A percentile compares a stretch with the other conserved stretches of the same genome.
Evolutionary conservation across 2,888 invertebrate species (phyloP).

Genomic region (Meliscaeva auricollis): DNA sequence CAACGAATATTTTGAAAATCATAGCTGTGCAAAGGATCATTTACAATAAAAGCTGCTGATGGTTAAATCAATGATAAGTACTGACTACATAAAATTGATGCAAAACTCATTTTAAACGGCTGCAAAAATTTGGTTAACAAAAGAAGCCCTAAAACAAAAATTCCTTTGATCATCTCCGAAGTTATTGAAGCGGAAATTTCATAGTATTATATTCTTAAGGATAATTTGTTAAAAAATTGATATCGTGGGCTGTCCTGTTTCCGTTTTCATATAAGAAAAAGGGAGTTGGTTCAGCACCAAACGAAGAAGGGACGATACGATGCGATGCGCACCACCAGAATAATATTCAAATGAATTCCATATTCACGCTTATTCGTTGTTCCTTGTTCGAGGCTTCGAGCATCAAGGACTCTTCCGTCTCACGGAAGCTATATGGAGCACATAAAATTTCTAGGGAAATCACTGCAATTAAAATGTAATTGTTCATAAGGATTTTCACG

Average conservation of each 20-base stretch:
- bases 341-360: conserved; percentile 67
- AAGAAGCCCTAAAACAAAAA: conserved; percentile 42
- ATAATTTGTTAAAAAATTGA: conserved; percentile 74
- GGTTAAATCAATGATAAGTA: conserved; percentile 43
- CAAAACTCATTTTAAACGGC: conserved; percentile 34
- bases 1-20: conserved; percentile 37
- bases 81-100: conserved; percentile 30
- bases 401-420: conserved; percentile 48
- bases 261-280: conserved; percentile 21
- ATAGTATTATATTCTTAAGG: conserved; percentile 71
- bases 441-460: conserved; percentile 79
- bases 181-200: conserved; percentile 70
- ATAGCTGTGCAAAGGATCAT: conserved; percentile 49
- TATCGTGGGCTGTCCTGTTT: conserved; percentile 64
- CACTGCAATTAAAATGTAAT: conserved; percentile 83
- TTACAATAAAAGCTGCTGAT: conserved; percentile 37
- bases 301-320: conserved; percentile 26
- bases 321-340: conserved; percentile 56
- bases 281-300: conserved; percentile 3
- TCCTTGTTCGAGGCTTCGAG: conserved; percentile 30
- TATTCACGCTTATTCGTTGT: conserved; percentile 53
- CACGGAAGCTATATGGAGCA: conserved; percentile 66
- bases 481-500: conserved; percentile 78
- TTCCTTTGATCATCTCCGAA: conserved; percentile 70
- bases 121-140: conserved; percentile 42